phyloP scores from a whole-genome alignment of 1,140 invertebrate species.

The Hetaerina americana region DNA sequence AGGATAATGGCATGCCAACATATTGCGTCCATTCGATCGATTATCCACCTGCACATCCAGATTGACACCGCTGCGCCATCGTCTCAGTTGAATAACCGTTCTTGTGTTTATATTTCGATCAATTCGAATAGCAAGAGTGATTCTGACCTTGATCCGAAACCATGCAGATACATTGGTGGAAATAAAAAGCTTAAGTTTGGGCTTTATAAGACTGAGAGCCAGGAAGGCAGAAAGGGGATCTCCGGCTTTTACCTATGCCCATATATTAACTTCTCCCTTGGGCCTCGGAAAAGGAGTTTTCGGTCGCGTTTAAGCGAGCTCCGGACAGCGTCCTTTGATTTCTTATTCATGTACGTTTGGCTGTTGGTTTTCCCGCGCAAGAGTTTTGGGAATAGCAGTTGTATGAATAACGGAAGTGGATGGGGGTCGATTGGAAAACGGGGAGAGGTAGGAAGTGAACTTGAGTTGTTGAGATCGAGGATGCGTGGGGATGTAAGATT shows the following conservation, averaged over 20 bases:
- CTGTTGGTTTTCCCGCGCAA: neutral
- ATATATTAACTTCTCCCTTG: neutral
- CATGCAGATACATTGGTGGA: neutral
- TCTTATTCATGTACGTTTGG: neutral
- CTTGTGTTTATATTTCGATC: neutral
- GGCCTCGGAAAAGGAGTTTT: neutral
- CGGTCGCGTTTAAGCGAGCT: neutral
- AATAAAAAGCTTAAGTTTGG: no score
- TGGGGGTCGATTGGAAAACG: no score
- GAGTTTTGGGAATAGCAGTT: neutral
- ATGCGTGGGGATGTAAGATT: no score
- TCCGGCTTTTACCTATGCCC: neutral
- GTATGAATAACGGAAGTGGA: neutral
- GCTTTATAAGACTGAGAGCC: no score
- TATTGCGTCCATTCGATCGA: no score
- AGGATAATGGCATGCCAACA: no score
- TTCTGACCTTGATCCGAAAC: neutral
- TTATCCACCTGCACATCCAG: no score
- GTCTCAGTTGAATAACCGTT: neutral
- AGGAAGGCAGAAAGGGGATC: no score
- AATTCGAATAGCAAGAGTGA: neutral
- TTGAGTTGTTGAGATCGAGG: no score
- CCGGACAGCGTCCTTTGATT: neutral
- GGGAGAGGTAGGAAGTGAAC: no score
- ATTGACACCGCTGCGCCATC: neutral